Conservation (phyloP, 2,797 vertebrate genomes). For the Aselliscus stoliczkanus region DNA sequence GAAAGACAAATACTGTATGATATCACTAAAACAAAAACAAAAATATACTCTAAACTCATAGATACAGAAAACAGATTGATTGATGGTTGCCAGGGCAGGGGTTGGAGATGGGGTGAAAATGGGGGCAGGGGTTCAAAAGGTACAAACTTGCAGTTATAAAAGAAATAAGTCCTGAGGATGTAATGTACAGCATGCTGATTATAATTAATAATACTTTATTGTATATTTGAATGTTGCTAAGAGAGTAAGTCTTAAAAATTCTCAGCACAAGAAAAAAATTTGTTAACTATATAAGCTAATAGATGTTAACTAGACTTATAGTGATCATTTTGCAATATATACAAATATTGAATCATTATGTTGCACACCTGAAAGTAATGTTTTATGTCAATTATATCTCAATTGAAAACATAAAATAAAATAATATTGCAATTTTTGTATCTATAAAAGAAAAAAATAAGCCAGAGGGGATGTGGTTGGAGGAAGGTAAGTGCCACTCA, state of each 20-base stretch:
- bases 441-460: neutral
- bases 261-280: neutral
- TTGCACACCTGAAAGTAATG: neutral
- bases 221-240: neutral
- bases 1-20: neutral
- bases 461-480: neutral
- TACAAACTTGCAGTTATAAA: neutral
- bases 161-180: neutral
- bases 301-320: neutral
- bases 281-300: neutral
- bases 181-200: neutral
- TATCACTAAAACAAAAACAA: neutral
- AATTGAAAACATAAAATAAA: neutral
- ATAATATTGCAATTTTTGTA: neutral
- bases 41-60: too few relatives aligned
- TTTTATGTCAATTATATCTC: neutral
- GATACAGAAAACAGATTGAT: too few relatives aligned
- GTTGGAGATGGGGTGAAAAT: neutral
- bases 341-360: neutral
- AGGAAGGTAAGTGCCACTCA: neutral
- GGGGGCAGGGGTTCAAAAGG: neutral
- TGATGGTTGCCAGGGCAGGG: too few relatives aligned
- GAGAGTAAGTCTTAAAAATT: neutral
- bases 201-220: neutral
- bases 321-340: neutral